phyloP scores from a whole-genome alignment of 2,797 vertebrate species.

The Thalassophryne amazonica region DNA sequence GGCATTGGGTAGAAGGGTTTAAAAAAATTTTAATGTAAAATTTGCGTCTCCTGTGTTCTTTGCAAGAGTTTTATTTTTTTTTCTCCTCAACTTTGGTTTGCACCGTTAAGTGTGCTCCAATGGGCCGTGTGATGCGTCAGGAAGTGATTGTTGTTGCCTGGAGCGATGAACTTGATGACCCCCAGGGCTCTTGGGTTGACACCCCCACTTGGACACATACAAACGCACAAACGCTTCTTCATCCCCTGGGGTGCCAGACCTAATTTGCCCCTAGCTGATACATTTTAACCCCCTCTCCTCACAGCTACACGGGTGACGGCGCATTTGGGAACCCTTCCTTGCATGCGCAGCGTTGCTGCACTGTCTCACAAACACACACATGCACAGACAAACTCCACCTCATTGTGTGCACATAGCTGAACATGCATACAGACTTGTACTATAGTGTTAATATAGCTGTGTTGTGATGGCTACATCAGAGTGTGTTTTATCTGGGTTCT shows the following conservation, averaged over 20 bases:
- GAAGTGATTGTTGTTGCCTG: conserved; percentile 71
- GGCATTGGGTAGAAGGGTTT: too few species aligned
- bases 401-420: conserved; percentile 3
- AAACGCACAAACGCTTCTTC: conserved; percentile 40
- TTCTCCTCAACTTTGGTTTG: conserved; percentile 3
- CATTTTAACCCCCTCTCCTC: conserved; percentile 75
- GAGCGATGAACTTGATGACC: conserved; percentile 65
- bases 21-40: too few species aligned
- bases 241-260: conserved; percentile 65
- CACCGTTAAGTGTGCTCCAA: conserved; percentile 1
- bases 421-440: conserved; percentile 6
- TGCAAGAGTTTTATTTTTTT: conserved; percentile 6
- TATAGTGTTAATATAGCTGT: background rate
- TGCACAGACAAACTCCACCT: conserved; percentile 16
- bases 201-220: conserved; percentile 39
- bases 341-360: conserved; percentile 29
- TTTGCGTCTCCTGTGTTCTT: too few species aligned
- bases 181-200: conserved; percentile 58
- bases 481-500: conserved; percentile 3
- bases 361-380: conserved; percentile 29
- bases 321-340: conserved; percentile 39
- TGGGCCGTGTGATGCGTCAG: conserved; percentile 56
- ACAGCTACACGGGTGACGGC: conserved; percentile 51
- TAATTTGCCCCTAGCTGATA: conserved; percentile 75
- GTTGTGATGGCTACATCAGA: conserved; percentile 23